Base-by-base conservation (phyloP, 2,113 vertebrate genomes). In the Thymallus thymallus region DNA sequence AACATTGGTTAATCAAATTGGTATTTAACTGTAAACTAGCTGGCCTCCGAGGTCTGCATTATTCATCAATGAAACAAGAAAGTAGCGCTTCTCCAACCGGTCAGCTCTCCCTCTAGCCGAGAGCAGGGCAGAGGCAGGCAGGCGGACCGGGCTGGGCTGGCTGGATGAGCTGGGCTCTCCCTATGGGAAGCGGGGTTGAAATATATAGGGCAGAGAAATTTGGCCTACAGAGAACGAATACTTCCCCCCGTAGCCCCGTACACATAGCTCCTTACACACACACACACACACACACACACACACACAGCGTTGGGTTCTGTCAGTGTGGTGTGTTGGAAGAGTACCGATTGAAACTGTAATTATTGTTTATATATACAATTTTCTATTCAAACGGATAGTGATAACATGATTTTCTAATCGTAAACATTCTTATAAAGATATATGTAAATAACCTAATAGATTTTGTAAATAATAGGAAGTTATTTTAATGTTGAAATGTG, bases 1-100 rank as follows among this genome's bases (percentile, higher is more conserved):
- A 92, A 90, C 92, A 92, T 84, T 92, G 92, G 92, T 93, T 93
- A 93, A 94, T 91, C 92, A 94, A 93, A 94, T 93, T 92, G 91
- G 88, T 93, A 88, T 93, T 93, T 93, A 92, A 92, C 90, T 92
- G 92, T 91, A 93, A 92, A 92, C 91, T 92, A 77, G 87, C 87
- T 79, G 90, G 90, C 85, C 91, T 91, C 77, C 1, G 82, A 87
- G 86, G 76, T 2, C 77, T 94, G 90, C 92, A 93, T 94, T 92
- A 93, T 94, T 94, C 87, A 94, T 93, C 79, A 84, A 75, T 75
- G 61, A 91, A 89, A 90, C 89, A 88, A 88, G 89, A 92, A 91
- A 91, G 88, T 87, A 89, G 80, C 78, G 75, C 85, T 88, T 77
- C 72, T 86, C 77, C 87, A 84, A 81, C 87, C 84, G 85, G 80